Base-by-base conservation (phyloP, 1,140 invertebrate genomes). In the Globodera ellingtonae region DNA sequence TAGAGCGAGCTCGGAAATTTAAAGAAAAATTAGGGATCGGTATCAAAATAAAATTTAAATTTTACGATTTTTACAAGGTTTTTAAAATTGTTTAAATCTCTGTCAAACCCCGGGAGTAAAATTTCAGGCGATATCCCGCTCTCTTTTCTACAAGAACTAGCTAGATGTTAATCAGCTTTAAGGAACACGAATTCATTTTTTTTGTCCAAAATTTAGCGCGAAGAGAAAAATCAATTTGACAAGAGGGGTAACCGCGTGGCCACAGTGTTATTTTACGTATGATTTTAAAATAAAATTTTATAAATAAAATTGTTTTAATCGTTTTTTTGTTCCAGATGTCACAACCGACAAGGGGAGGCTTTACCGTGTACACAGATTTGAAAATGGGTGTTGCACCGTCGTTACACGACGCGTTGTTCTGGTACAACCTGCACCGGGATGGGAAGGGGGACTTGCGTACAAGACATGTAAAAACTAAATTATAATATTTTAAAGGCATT, bases 371-470 rank as follows among this genome's bases (percentile, higher is more conserved):
- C 79, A 87, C 87, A 59, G 73, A 86, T n/a, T 73, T 88, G 10
- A 83, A 75, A 13, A 84, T 75, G 15, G 81, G 86, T n/a, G 79
- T 82, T 4, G 84, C 86, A 72, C 88, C 87, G 46, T 78, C 80
- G 9, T 69, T 82, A 89, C 94, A 95, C 10, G 92, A 94, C 48
- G 96, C 96, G 50, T 94, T 94, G 13, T 96, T 97, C 90, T 99
- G 97, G 97, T 93, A 94, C 89, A 98, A 98, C 91, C 91, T 98
- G 75, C 93, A 94, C 89, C 92, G 93, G 18, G 95, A 93, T 87
- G 96, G 97, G 15, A 94, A 96, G 82, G 96, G 96, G 46, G 95
- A 98, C 91, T 92, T 93, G 81, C 91, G 93, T 84, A 98, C 96
- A 2, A 91, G 95, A 75, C 97, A 99, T 18, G 67, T 70, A 70